Percentiles rank a stretch among this genome's conserved stretches.
phyloP scores from a whole-genome alignment of 2,888 invertebrate genomes.

The Metopia argyrocephala region DNA sequence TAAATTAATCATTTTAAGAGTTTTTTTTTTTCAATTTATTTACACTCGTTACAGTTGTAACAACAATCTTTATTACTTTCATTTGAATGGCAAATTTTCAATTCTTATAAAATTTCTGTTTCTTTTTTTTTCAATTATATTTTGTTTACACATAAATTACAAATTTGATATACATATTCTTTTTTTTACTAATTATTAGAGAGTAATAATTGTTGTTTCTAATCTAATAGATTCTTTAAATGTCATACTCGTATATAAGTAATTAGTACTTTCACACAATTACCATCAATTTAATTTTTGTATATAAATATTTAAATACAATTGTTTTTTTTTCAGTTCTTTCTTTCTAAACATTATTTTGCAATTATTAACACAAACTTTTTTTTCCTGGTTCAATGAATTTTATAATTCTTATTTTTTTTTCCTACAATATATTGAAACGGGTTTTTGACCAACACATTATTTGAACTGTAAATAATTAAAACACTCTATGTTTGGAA shows the following conservation, averaged over 20 bases:
- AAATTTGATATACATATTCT: neutral
- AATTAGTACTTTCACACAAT: neutral
- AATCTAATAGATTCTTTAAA: constrained; percentile 39
- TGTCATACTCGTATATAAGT: neutral
- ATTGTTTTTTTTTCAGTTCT: neutral
- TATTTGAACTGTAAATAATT: constrained; percentile 23
- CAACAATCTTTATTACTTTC: too few relatives aligned
- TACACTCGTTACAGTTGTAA: too few relatives aligned
- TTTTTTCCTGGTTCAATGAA: constrained; percentile 61
- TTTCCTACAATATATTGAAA: neutral
- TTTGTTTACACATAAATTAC: constrained; percentile 1
- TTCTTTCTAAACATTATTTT: constrained; percentile 8
- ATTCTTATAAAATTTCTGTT: neutral
- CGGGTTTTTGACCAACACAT: constrained; percentile 27
- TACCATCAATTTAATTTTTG: too few relatives aligned
- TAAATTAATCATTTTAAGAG: neutral
- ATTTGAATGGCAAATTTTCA: too few relatives aligned
- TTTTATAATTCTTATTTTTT: constrained; percentile 1
- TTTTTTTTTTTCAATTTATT: too few relatives aligned
- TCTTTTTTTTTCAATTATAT: neutral
- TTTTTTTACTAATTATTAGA: neutral
- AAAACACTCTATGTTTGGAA: neutral
- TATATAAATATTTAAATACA: neutral
- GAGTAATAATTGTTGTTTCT: constrained; percentile 2
- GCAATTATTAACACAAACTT: constrained; percentile 39